phyloP scores from a whole-genome alignment of 2,113 vertebrate species.

The Pavo muticus region DNA sequence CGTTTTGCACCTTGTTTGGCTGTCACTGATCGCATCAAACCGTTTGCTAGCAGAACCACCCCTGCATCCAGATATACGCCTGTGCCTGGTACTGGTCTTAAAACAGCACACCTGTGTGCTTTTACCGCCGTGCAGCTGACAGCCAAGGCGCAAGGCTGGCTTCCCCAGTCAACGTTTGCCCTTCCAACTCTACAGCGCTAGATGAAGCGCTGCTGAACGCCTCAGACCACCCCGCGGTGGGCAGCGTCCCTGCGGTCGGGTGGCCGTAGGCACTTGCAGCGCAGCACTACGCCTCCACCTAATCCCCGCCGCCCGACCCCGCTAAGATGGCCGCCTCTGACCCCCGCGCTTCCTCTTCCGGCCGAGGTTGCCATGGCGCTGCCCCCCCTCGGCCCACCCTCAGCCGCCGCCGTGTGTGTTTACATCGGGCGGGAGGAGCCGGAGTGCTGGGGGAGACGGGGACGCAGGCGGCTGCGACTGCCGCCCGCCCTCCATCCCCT shows the following conservation, averaged over 20 bases:
- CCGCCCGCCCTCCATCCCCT: not conserved
- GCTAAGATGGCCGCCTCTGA: slow-evolving; percentile 27
- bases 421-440: slow-evolving; percentile 48
- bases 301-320: not conserved
- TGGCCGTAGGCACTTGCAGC: no score
- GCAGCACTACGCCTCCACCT: no score
- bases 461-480: not conserved
- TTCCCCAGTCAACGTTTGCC: accelerated
- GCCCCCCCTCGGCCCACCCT: slow-evolving; percentile 25
- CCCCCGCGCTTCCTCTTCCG: slow-evolving; percentile 58
- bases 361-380: slow-evolving; percentile 60
- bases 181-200: not conserved
- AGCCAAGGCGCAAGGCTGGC: accelerated
- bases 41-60: not conserved
- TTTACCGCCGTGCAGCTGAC: no score
- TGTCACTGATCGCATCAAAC: not conserved
- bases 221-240: not conserved
- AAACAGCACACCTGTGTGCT: accelerated
- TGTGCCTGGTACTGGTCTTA: accelerated
- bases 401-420: slow-evolving; percentile 14
- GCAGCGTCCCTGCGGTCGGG: not conserved
- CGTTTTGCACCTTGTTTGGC: not conserved
- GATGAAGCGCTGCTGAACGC: not conserved
- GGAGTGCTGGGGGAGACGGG: not conserved
- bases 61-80: accelerated